Conservation (phyloP, 1,140 invertebrate species). For the Drosophila tsacasi region DNA sequence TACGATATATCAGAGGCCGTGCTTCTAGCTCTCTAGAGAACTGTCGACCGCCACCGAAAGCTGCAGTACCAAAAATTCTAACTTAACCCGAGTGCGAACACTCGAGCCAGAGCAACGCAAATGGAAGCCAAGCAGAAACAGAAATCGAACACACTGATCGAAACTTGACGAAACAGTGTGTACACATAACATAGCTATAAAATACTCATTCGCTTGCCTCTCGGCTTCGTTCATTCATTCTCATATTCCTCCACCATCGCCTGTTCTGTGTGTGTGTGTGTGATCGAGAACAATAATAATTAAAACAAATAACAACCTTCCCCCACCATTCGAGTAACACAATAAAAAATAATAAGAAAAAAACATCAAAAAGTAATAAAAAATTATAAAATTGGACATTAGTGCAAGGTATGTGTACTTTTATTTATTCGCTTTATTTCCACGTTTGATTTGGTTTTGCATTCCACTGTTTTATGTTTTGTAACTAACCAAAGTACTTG, state of each 20-base stretch:
- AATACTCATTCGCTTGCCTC: constrained; percentile 13
- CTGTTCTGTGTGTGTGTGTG: constrained; percentile 20
- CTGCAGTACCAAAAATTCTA: constrained; percentile 65
- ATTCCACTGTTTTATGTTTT: constrained; percentile 21
- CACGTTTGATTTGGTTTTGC: constrained; percentile 21
- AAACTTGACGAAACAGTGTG: constrained; percentile 33
- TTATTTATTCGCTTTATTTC: constrained; percentile 68
- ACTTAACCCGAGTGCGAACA: constrained; percentile 2
- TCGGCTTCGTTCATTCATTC: constrained; percentile 14
- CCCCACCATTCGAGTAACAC: constrained; percentile 15
- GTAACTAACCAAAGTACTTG: constrained; percentile 10
- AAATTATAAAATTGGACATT: constrained; percentile 64
- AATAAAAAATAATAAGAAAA: constrained; percentile 4
- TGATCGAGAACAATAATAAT: constrained; percentile 3
- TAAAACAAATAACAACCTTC: constrained; percentile 7
- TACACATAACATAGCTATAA: constrained; percentile 11
- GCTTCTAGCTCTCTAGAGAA: constrained; percentile 78
- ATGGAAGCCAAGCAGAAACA: constrained; percentile 61
- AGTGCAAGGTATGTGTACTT: constrained; percentile 82
- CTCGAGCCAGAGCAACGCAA: constrained; percentile 62
- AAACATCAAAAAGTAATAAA: constrained; percentile 31
- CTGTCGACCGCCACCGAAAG: constrained; percentile 41
- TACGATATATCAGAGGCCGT: constrained; percentile 85
- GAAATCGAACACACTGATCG: constrained; percentile 7
- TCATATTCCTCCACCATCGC: constrained; percentile 26